These are phyloP conservation scores for Montipora capitata DNA, from an alignment of 92 coral and sea anemone genomes.

Conservation along the genomic window DNA sequence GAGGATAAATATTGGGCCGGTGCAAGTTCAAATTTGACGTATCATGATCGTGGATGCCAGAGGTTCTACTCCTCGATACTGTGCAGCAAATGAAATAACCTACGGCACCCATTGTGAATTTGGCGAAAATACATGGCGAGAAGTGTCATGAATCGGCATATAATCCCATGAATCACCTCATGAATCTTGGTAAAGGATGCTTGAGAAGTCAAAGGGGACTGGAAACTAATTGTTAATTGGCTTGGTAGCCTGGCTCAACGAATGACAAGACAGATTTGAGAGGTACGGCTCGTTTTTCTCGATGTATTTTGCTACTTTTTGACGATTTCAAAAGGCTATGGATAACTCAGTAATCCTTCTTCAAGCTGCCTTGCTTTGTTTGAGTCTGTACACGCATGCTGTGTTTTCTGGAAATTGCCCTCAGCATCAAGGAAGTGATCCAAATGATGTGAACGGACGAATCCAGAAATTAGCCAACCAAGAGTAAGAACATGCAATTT, in stretches of 20 bases:
- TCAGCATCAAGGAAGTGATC: conserved; percentile 36
- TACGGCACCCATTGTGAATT: no score
- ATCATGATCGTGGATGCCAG: no score
- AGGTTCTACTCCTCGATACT: no score
- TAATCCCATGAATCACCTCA: no score
- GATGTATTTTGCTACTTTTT: not conserved
- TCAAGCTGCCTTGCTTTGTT: not conserved
- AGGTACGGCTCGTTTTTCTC: not conserved
- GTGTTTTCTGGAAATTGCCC: conserved; percentile 23
- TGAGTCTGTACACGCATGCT: conserved; percentile 1
- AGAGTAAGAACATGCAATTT: conserved; percentile 16
- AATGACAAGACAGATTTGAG: not conserved
- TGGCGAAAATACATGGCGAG: no score
- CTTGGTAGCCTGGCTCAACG: conserved; percentile 41
- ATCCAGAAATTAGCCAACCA: conserved; percentile 22
- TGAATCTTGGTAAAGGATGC: no score
- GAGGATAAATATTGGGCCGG: no score
- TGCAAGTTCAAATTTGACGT: no score
- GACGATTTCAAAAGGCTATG: not conserved
- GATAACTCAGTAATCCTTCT: not conserved
- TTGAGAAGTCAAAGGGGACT: no score
- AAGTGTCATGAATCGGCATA: no score
- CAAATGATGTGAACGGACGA: conserved; percentile 45
- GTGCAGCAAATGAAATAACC: no score
- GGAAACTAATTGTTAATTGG: not conserved